Conservation (phyloP, 2,888 invertebrate genomes). For the Drosophila kokeensis region DNA sequence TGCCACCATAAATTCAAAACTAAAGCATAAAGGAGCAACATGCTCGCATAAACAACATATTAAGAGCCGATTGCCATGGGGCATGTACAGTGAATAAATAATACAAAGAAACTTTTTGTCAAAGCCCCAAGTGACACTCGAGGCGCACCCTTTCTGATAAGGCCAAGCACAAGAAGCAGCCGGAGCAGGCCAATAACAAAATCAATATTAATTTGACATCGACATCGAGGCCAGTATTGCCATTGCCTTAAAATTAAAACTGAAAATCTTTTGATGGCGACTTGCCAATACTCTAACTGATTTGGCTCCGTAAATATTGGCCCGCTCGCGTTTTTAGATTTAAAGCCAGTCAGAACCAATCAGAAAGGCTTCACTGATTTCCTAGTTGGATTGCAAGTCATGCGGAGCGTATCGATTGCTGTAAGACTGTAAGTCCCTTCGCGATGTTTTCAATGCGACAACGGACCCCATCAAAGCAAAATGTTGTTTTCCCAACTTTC, state of each 20-base stretch:
- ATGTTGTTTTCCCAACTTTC: conserved; percentile 70
- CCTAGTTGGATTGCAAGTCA: background rate
- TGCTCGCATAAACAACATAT: conserved; percentile 51
- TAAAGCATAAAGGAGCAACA: conserved; percentile 28
- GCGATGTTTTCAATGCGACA: conserved; percentile 39
- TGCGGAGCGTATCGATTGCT: conserved; percentile 4
- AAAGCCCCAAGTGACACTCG: conserved; percentile 72
- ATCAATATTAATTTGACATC: conserved; percentile 70
- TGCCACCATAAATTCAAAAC: conserved; percentile 69
- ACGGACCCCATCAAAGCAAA: conserved; percentile 67
- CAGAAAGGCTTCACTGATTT: background rate
- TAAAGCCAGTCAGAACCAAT: background rate
- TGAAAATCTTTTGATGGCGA: background rate
- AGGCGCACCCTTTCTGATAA: conserved; percentile 67
- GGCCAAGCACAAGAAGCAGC: conserved; percentile 10
- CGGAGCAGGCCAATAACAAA: conserved; percentile 61
- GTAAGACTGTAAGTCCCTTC: background rate
- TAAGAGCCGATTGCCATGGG: conserved; percentile 36
- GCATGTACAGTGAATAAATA: conserved; percentile 64
- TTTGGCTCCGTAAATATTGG: background rate
- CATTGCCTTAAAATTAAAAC: conserved; percentile 37
- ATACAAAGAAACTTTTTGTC: conserved; percentile 75
- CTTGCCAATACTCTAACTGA: conserved; percentile 37
- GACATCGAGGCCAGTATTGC: conserved; percentile 18
- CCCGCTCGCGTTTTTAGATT: background rate